Conservation (phyloP, 2,113 vertebrate genomes). For the Syrmaticus mikado region DNA sequence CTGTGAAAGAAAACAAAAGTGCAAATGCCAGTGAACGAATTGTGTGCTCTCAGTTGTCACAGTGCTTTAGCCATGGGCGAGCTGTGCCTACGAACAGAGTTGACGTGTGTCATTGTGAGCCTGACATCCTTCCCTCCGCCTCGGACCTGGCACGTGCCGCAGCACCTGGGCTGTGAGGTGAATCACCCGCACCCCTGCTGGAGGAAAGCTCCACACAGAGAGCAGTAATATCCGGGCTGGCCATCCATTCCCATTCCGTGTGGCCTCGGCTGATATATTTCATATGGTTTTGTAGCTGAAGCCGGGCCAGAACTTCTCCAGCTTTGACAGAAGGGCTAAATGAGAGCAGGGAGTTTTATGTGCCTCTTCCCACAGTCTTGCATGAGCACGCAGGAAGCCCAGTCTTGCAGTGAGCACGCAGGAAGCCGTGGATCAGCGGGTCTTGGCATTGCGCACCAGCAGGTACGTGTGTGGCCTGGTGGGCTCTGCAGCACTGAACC, state of each 20-base stretch:
- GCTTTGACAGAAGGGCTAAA: conserved; percentile 65
- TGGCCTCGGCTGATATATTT: conserved; percentile 71
- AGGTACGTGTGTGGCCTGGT: background rate
- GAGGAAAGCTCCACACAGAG: conserved; percentile 2
- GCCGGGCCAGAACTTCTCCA: conserved; percentile 68
- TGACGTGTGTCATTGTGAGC: background rate
- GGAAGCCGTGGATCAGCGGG: conserved; percentile 73
- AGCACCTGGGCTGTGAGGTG: conserved; percentile 60
- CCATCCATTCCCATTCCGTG: conserved; percentile 7
- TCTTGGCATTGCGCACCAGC: conserved; percentile 49
- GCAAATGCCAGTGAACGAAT: background rate
- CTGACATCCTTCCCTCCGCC: background rate
- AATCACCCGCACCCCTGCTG: background rate
- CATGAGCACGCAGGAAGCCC: conserved; percentile 67
- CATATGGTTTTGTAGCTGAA: conserved; percentile 72
- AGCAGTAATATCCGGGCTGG: conserved; percentile 68
- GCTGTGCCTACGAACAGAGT: background rate
- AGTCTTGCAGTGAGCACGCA: conserved; percentile 69
- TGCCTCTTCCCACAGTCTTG: conserved; percentile 76
- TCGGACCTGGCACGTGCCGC: background rate
- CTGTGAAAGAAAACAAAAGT: background rate
- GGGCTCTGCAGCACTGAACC: background rate
- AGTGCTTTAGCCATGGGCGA: background rate
- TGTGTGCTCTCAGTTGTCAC: background rate
- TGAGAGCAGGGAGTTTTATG: conserved; percentile 71